Evolutionary conservation across 2,888 invertebrate genomes (phyloP), one percentile per base, ranked within the genome.

Genomic region (Platerodrilus igneus): DNA sequence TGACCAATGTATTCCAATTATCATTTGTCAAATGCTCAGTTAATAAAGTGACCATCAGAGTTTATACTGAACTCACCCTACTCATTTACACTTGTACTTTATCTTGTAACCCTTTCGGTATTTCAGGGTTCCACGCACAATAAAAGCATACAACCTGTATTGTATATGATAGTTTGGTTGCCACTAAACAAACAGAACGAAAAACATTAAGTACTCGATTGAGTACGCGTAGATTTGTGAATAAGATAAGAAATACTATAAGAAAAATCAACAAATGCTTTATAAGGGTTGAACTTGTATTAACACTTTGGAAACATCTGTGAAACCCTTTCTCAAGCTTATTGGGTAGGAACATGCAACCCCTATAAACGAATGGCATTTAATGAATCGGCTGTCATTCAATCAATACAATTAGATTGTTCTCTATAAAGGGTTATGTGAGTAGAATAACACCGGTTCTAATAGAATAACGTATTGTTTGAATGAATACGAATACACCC

Each of bases 341-440:
- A 30, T 26, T 23, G 20, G 27, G 28, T 17, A 30, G 20, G 22
- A 33, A 16, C 17, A 41, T 22, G 50, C 51, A 30, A 33, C 30
- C 60, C 56, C 56, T 51, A 46, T n/a, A 51, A 53, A 59, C 62
- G 62, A 64, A 65, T 64, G 66, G 67, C 67, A 66, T 58, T 66
- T 66, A 69, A 68, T 67, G 67, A 68, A 69, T 67, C 64, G 67
- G 56, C 68, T 66, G 69, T 67, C 69, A 67, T 67, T 68, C 69
- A 69, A 69, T 68, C 69, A 68, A 66, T 67, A 64, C 67, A 68
- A 69, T 68, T 67, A 67, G 67, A 69, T 69, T 68, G 67, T 64
- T 64, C 58, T 57, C 55, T 45, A 51, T 58, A 62, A 64, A 53
- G 65, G 64, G 63, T 66, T 66, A 59, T 63, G 64, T 63, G 65